These are phyloP conservation scores for Metellina segmentata DNA, from an alignment of 2,888 invertebrate species.

Conservation along the genomic window DNA sequence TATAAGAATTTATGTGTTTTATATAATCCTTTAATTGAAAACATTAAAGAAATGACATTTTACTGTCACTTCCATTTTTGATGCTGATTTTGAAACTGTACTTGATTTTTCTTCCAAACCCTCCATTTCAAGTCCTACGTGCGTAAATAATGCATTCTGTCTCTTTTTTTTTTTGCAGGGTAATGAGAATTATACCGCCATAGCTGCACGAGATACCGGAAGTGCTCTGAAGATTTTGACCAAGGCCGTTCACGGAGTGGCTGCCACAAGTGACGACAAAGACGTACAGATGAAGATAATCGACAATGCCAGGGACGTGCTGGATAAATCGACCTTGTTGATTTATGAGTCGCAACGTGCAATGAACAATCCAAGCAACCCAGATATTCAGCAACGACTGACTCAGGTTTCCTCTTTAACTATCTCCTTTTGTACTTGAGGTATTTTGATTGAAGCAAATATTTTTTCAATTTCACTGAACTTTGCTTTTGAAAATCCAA, in stretches of 20 bases:
- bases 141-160: no score
- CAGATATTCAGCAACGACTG: constrained; percentile 84
- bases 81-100: no score
- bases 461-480: not conserved
- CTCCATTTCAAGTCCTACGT: no score
- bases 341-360: constrained; percentile 91
- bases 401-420: constrained; percentile 83
- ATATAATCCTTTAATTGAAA: no score
- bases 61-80: no score
- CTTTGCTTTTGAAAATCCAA: no score
- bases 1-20: no score
- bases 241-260: constrained; percentile 89
- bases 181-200: constrained; percentile 89
- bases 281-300: constrained; percentile 83
- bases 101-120: no score
- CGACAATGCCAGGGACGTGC: constrained; percentile 87
- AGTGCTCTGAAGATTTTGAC: constrained; percentile 88
- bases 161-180: constrained; percentile 81
- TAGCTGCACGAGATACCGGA: constrained; percentile 91
- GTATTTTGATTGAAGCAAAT: not conserved
- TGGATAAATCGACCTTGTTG: constrained; percentile 88
- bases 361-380: constrained; percentile 85
- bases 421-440: not conserved
- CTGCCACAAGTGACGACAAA: constrained; percentile 86
- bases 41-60: no score